These are phyloP conservation scores for Ephestia elutella DNA, from an alignment of 1,140 invertebrate genomes.

Conservation along the genomic window DNA sequence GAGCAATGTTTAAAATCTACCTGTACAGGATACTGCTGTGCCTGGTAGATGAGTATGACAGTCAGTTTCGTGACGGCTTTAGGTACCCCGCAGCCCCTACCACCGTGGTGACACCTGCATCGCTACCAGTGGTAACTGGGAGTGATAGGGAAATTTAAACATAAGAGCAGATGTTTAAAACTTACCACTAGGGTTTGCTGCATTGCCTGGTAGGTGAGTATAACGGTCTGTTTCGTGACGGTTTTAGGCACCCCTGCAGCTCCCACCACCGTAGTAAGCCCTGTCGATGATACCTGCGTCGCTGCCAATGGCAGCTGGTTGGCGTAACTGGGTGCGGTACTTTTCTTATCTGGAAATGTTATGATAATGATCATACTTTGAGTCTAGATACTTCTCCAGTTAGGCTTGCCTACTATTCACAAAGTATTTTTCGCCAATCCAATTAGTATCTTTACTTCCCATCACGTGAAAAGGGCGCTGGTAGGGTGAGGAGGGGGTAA, in stretches of 20 bases:
- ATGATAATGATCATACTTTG: background rate
- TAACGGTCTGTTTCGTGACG: conserved; percentile 68
- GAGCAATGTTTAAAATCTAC: conserved; percentile 22
- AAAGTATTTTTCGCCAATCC: no score
- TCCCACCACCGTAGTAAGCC: conserved; percentile 50
- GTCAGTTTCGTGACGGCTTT: conserved; percentile 67
- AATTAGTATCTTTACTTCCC: no score
- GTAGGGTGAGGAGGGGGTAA: no score
- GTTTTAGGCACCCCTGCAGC: conserved; percentile 50
- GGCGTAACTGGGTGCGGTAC: conserved; percentile 45
- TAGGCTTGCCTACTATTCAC: no score
- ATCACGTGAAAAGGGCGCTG: no score
- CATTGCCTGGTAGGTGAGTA: conserved; percentile 67
- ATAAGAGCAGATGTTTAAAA: no score
- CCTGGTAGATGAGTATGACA: conserved; percentile 68
- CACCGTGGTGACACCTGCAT: conserved; percentile 58
- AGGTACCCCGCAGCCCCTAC: conserved; percentile 44
- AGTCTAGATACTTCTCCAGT: no score
- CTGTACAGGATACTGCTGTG: conserved; percentile 54
- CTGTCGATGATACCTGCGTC: conserved; percentile 51
- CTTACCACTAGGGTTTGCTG: no score
- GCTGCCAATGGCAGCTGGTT: conserved; percentile 39
- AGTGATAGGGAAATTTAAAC: no score
- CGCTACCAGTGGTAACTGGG: conserved; percentile 37
- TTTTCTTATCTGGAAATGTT: conserved; percentile 59